Evolutionary conservation across 2,888 invertebrate species (phyloP).

Genomic region (Cephalotes varians): DNA sequence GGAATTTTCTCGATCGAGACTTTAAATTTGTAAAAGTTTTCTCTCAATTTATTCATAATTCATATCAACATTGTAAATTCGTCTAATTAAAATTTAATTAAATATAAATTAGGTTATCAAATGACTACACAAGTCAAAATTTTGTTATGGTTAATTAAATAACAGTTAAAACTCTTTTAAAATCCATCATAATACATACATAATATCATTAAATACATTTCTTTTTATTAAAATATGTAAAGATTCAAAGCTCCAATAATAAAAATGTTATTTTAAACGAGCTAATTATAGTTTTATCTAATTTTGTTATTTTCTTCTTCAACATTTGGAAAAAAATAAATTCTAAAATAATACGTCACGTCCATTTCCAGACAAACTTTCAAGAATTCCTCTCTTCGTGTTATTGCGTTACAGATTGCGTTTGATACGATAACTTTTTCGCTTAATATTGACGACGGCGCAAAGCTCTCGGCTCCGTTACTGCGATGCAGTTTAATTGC

Average conservation of each 20-base stretch:
- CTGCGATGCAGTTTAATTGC: constrained; percentile 35
- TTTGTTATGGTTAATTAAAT: background rate
- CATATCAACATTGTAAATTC: background rate
- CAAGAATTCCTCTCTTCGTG: constrained; percentile 33
- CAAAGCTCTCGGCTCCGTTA: constrained; percentile 28
- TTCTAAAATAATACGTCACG: background rate
- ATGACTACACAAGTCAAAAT: background rate
- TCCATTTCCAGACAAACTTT: background rate
- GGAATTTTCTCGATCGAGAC: background rate
- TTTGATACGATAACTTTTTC: constrained; percentile 48
- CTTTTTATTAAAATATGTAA: background rate
- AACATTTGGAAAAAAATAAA: background rate
- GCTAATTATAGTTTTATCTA: background rate
- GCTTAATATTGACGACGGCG: constrained; percentile 34
- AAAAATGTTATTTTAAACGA: background rate
- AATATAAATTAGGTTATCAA: background rate
- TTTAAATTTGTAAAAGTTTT: background rate
- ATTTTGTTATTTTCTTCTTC: background rate
- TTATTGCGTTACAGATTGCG: constrained; percentile 42
- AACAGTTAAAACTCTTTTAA: background rate
- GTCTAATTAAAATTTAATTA: background rate
- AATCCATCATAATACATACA: background rate
- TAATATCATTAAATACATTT: constrained; percentile 1
- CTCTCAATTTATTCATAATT: background rate
- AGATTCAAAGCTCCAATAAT: background rate